Base-by-base conservation (phyloP, 2,113 vertebrate species). In the Prunella fulvescens region DNA sequence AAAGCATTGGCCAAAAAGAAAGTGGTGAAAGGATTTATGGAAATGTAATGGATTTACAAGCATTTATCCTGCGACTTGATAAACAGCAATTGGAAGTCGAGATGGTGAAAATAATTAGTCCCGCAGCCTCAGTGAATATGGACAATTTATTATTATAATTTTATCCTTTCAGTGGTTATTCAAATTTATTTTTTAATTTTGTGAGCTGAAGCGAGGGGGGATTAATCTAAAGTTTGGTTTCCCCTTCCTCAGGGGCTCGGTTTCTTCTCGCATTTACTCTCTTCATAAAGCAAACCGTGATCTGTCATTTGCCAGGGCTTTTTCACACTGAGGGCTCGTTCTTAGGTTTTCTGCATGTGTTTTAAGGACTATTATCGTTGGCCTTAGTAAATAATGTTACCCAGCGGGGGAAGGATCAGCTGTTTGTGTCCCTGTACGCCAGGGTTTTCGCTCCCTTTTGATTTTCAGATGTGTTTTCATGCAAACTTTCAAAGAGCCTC, bases 171-270 rank as follows among this genome's bases (percentile, higher is more conserved):
- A 67, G 71, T 78, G 61, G 80, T 89, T 95, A 96, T 96, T 97
- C 86, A 92, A 89, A 92, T 93, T 96, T 92, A 94, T 91, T 93
- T 96, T 96, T 96, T 95, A 96, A 93, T 96, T 94, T 95, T 76
- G 88, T 61, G 74, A 94, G 88, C 77, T 71, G 80, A 24, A 74
- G 44, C 57, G 3, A 44, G 33, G 48, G 37, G 31, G 56, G 47
- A 90, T 95, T 73, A 40, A 92, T 92, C 77, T 84, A 12, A 81
- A 95, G 54, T 93, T 92, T 37, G 48, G 31, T 58, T 86, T n/a
- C 14, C 2, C 37, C 51, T 91, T 90, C 79, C 64, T 88, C 22
- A 12, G 71, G 24, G 47, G 47, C 62, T 83, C 58, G 3, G 31
- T 57, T 88, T 66, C 60, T 73, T 50, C 82, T 88, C 47, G 31